Evolutionary conservation across 2,888 invertebrate genomes (phyloP), one percentile per base, ranked within the genome.

Genomic region (Kryphioiulus occultus): DNA sequence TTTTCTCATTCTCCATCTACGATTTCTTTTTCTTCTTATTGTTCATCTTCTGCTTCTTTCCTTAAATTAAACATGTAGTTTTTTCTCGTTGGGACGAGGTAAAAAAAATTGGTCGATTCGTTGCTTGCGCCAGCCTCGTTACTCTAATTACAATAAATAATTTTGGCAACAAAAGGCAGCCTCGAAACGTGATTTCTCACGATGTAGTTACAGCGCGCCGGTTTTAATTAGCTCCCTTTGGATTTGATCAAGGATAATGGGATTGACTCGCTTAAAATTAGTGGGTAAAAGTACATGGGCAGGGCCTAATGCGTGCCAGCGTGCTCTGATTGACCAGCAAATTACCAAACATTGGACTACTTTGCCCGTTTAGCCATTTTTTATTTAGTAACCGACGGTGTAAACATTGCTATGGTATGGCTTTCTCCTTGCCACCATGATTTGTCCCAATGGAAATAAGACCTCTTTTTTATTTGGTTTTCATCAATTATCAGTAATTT

Each of bases 41-140:
- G n/a, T 12, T 53, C 53, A n/a, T 53, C 53, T n/a, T 44, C 35
- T 44, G 3, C 44, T 44, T 44, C 53, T 53, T 53, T 53, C n/a
- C 53, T 53, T n/a, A 53, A 53, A 53, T 53, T 53, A 53, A 53
- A n/a, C 53, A n/a, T n/a, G 53, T 53, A n/a, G n/a, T n/a, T n/a
- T n/a, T n/a, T 53, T 53, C 53, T 4, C 3, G 44, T 44, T 15
- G 9, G 12, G 44, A 9, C 12, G 44, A 10, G 15, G 44, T 9
- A 44, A 44, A 39, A 39, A n/a, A 4, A 35, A 35, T 4, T 35
- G 35, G 7, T 7, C 35, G 35, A 35, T 35, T 35, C 42, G 42
- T 42, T 5, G 42, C 47, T 47, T 7, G 17, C 47, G 47, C 47
- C 53, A 53, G 53, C n/a, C 10, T 53, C 53, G 19, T 53, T 53